A percentile compares a stretch with the other conserved stretches of the same genome.
Evolutionary conservation across 1,140 invertebrate species (phyloP).

Genomic region (Scaptomyza hsui): DNA sequence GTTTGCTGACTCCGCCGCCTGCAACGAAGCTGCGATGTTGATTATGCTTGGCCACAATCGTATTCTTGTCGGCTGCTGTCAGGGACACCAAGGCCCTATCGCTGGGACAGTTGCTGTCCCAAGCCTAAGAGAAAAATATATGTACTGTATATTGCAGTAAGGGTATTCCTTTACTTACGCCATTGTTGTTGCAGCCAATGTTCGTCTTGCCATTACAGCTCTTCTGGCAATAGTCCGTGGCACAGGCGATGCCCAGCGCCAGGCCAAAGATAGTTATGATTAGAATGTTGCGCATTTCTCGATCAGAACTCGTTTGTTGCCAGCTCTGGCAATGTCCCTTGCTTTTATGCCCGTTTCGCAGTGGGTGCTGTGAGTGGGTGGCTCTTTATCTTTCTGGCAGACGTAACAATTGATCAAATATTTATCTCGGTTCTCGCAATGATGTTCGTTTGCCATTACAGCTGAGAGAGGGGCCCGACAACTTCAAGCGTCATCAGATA

Average conservation of each 20-base stretch:
- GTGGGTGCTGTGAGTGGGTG: neutral
- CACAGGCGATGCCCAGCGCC: slow-evolving; percentile 27
- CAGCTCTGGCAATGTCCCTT: neutral
- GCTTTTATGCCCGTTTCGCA: slow-evolving; percentile 50
- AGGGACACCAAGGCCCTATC: slow-evolving; percentile 49
- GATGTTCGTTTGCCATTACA: neutral
- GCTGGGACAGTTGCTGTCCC: slow-evolving; percentile 50
- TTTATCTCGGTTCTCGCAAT: slow-evolving; percentile 23
- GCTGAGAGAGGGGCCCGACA: too few species aligned
- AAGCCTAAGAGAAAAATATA: slow-evolving; percentile 29
- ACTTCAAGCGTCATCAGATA: slow-evolving; percentile 8
- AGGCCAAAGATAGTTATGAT: slow-evolving; percentile 24
- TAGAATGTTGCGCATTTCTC: slow-evolving; percentile 47
- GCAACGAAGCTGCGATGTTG: slow-evolving; percentile 64
- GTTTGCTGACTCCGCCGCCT: slow-evolving; percentile 45
- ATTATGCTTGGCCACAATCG: slow-evolving; percentile 54
- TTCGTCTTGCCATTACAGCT: slow-evolving; percentile 47
- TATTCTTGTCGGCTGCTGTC: slow-evolving; percentile 29
- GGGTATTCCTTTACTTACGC: slow-evolving; percentile 44
- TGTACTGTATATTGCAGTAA: neutral
- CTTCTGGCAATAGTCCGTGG: slow-evolving; percentile 60
- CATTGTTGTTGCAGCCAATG: slow-evolving; percentile 66
- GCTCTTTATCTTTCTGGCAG: slow-evolving; percentile 35
- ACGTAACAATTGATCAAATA: slow-evolving; percentile 71
- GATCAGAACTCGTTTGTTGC: slow-evolving; percentile 38